phyloP scores from a whole-genome alignment of 2,797 vertebrate genomes.

The Myotis planiceps region DNA sequence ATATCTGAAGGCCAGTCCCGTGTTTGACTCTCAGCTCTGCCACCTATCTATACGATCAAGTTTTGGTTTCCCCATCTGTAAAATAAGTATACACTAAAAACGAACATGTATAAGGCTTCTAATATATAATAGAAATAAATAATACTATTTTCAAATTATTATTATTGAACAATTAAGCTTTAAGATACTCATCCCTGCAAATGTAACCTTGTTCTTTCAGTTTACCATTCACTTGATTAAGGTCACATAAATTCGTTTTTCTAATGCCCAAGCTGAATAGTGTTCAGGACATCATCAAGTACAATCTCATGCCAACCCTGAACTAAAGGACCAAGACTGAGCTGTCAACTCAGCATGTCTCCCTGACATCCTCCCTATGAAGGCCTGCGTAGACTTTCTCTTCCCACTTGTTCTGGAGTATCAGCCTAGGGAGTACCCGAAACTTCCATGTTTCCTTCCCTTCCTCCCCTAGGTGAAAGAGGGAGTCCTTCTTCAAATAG shows the following conservation, averaged over 20 bases:
- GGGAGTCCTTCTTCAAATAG: background rate
- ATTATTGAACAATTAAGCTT: background rate
- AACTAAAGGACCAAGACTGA: background rate
- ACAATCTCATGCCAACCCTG: background rate
- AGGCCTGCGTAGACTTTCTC: background rate
- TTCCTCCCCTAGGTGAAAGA: background rate
- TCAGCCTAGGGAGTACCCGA: background rate
- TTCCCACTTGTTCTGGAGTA: background rate
- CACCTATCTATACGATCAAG: background rate
- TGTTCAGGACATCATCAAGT: background rate
- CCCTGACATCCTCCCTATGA: background rate
- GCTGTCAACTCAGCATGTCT: background rate
- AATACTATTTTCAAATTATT: background rate
- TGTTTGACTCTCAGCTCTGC: background rate
- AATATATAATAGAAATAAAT: background rate
- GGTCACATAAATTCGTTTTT: background rate
- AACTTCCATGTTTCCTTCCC: background rate
- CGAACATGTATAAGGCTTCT: background rate
- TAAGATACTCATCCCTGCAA: background rate
- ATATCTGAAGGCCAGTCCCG: background rate
- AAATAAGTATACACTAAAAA: background rate
- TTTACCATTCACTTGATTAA: background rate
- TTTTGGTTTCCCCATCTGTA: background rate
- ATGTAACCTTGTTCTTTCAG: background rate
- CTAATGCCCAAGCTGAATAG: background rate